Conservation (phyloP, 2,888 invertebrate species). For the Caenorhabditis uteleia region DNA sequence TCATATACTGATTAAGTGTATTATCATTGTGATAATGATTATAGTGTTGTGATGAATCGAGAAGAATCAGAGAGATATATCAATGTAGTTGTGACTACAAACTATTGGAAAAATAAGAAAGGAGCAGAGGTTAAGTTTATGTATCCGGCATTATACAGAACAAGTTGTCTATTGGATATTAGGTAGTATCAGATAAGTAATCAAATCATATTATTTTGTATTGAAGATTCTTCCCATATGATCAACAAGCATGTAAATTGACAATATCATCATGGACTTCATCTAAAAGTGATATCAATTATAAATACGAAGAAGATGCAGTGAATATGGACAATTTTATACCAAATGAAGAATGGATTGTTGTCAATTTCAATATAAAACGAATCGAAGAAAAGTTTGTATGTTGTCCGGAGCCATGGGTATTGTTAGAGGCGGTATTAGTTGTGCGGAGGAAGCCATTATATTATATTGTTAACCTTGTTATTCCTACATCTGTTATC, state of each 20-base stretch:
- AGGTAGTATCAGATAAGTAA: constrained; percentile 26
- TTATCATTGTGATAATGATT: constrained; percentile 12
- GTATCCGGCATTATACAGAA: constrained; percentile 67
- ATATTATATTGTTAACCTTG: constrained; percentile 61
- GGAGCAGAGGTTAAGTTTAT: constrained; percentile 67
- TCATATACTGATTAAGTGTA: not conserved
- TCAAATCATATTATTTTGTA: not conserved
- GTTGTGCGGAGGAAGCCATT: constrained; percentile 66
- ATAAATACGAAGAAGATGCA: constrained; percentile 56
- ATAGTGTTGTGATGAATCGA: constrained; percentile 67
- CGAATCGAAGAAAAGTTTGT: constrained; percentile 66
- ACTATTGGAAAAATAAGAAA: constrained; percentile 62
- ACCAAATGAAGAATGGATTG: constrained; percentile 68
- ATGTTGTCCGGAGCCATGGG: constrained; percentile 68
- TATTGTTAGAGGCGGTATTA: constrained; percentile 63
- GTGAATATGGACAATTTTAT: constrained; percentile 68
- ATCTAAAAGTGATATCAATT: constrained; percentile 65
- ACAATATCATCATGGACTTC: constrained; percentile 68
- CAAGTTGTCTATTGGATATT: constrained; percentile 66
- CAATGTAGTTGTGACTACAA: constrained; percentile 66
- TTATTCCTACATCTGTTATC: constrained; percentile 71
- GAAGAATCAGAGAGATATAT: constrained; percentile 68
- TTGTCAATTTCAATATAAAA: constrained; percentile 62
- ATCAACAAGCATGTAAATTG: constrained; percentile 65
- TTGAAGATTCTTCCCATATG: constrained; percentile 66